Evolutionary conservation across 2,888 invertebrate species (phyloP), one percentile per base, ranked within the genome.

Genomic region (Colostygia pectinataria): DNA sequence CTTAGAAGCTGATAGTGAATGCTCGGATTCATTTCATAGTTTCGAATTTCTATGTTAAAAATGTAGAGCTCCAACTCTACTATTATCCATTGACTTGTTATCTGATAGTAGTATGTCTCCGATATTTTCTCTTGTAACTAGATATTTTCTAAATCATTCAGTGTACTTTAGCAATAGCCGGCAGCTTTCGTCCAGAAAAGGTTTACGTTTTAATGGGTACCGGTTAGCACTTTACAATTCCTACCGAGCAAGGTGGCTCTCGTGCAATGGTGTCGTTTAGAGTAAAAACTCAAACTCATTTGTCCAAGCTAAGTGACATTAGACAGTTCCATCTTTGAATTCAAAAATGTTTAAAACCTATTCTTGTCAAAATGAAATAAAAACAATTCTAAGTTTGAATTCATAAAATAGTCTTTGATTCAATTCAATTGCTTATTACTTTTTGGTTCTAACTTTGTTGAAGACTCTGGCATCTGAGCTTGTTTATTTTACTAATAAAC

Each of bases 401-500:
- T n/a, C n/a, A n/a, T n/a, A n/a, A n/a, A n/a, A n/a, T n/a, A n/a
- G n/a, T n/a, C n/a, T n/a, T n/a, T n/a, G n/a, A n/a, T n/a, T n/a
- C n/a, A n/a, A n/a, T n/a, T n/a, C 5, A 6, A 20, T 2, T 5
- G 2, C 6, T 20, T 6, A 6, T 4, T 20, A 20, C 3, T 4
- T 3, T 20, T 20, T 20, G 2, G 20, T 20, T 20, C 5, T 4
- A 20, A 20, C 20, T 20, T 4, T 20, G 20, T 25, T 25, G 2
- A 8, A 25, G 24, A n/a, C 24, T 25, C 24, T 1, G 24, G 24
- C 63, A 61, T 63, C 59, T 43, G 12, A 31, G 23, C 13, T 41
- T 56, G 65, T 71, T 69, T 70, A 66, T 65, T 69, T 68, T 65
- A 66, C 65, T 65, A 65, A 65, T 66, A 68, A 69, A 68, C 71